phyloP scores from a whole-genome alignment of 2,888 invertebrate species.

The Digitonthophagus gazella region DNA sequence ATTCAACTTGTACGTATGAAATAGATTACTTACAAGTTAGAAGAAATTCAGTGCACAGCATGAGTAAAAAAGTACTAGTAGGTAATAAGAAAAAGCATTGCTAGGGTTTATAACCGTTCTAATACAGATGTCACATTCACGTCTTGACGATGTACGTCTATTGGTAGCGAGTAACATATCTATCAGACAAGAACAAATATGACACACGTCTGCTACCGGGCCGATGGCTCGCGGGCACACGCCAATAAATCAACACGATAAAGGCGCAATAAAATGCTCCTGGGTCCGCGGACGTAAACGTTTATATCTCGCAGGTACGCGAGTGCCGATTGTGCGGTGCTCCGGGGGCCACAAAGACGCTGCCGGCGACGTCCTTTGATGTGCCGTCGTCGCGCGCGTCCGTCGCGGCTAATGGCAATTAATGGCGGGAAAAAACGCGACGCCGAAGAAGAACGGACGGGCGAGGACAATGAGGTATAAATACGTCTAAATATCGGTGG shows the following conservation, averaged over 20 bases:
- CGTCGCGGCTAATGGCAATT: conserved; percentile 8
- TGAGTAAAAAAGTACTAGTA: too few relatives aligned
- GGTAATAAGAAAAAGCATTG: too few relatives aligned
- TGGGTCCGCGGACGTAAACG: conserved; percentile 8
- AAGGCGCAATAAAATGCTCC: conserved; percentile 10
- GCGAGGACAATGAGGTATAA: conserved; percentile 11
- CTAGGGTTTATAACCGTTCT: neutral
- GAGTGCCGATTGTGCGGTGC: neutral
- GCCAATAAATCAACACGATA: conserved; percentile 11
- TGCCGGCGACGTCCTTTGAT: conserved; percentile 7
- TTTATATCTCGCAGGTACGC: conserved; percentile 3
- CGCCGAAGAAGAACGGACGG: neutral
- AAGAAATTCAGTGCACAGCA: too few relatives aligned
- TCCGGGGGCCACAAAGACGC: neutral
- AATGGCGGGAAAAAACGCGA: conserved; percentile 12
- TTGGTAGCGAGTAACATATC: neutral
- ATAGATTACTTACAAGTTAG: too few relatives aligned
- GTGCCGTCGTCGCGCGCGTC: conserved; percentile 10
- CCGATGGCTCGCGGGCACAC: neutral
- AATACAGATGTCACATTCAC: neutral
- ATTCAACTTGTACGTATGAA: too few relatives aligned
- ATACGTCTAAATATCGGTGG: conserved; percentile 16
- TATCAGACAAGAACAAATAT: neutral
- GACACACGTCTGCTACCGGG: neutral
- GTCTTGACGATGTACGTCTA: neutral